Conservation (phyloP, 2,888 invertebrate genomes). For the Heliconius ethilla region DNA sequence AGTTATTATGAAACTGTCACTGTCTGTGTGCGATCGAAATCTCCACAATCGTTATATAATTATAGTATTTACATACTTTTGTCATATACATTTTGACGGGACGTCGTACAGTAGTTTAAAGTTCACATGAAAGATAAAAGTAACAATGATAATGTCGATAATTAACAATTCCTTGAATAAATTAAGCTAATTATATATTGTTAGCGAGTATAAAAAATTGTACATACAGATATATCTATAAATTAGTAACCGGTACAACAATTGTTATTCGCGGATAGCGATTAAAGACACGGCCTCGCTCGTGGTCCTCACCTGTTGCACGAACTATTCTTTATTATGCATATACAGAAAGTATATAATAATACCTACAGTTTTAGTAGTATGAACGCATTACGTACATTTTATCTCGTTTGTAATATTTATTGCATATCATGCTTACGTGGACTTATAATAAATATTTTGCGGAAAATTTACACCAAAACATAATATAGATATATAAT, state of each 20-base stretch:
- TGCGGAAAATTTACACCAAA: no score
- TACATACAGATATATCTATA: background rate
- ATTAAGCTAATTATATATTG: background rate
- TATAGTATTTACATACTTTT: background rate
- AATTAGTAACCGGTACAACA: background rate
- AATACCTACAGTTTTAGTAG: background rate
- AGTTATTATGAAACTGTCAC: no score
- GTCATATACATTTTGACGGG: background rate
- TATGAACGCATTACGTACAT: background rate
- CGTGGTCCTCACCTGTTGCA: no score
- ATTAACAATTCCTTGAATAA: background rate
- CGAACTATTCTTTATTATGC: background rate
- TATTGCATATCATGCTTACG: background rate
- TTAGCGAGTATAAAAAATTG: background rate
- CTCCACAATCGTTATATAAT: background rate
- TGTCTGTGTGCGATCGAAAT: background rate
- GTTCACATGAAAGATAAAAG: slow-evolving; percentile 20
- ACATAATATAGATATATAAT: no score
- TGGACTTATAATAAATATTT: no score
- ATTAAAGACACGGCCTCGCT: no score
- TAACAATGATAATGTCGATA: background rate
- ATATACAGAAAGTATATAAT: background rate
- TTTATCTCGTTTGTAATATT: background rate
- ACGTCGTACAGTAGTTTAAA: background rate
- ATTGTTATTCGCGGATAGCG: no score